Evolutionary conservation across 2,113 vertebrate species (phyloP).

Genomic region (Collichthys lucidus): DNA sequence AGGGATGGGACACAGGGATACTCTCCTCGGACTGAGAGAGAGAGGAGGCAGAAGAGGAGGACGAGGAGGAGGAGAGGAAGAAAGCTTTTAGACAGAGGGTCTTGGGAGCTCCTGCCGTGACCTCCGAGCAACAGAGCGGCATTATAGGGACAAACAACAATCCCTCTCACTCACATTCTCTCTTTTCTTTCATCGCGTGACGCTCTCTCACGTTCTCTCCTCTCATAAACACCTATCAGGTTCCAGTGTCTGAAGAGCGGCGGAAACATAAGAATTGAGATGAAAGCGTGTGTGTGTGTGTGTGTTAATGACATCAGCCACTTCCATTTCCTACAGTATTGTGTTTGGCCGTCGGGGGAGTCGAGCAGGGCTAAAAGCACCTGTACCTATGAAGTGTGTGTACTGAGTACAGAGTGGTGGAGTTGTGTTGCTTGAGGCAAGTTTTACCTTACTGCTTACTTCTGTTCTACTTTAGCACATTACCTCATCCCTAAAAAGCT

Average conservation of each 20-base stretch:
- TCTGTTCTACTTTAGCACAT: too few relatives aligned
- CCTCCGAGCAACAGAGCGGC: slow-evolving; percentile 44
- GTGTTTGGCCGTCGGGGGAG: background rate
- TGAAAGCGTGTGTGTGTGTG: slow-evolving; percentile 3
- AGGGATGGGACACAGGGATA: slow-evolving; percentile 63
- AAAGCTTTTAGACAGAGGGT: slow-evolving; percentile 54
- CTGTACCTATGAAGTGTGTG: background rate
- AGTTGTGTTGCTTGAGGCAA: background rate
- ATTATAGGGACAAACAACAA: slow-evolving; percentile 45
- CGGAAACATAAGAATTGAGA: slow-evolving; percentile 23
- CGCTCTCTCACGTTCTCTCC: slow-evolving; percentile 16
- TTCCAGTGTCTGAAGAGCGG: slow-evolving; percentile 33
- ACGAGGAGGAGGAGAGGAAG: slow-evolving; percentile 22
- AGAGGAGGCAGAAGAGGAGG: slow-evolving; percentile 21
- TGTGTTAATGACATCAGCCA: slow-evolving; percentile 37
- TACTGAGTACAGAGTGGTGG: background rate
- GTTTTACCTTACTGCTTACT: background rate
- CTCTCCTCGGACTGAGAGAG: slow-evolving; percentile 37
- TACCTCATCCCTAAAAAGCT: background rate
- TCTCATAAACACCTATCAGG: slow-evolving; percentile 53
- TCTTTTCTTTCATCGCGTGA: slow-evolving; percentile 24
- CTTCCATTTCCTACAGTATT: background rate
- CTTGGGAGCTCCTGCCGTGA: slow-evolving; percentile 28
- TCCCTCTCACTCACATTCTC: slow-evolving; percentile 34
- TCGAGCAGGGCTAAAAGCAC: slow-evolving; percentile 18